phyloP scores from a whole-genome alignment of 2,113 vertebrate genomes.

The Acanthisitta chloris region DNA sequence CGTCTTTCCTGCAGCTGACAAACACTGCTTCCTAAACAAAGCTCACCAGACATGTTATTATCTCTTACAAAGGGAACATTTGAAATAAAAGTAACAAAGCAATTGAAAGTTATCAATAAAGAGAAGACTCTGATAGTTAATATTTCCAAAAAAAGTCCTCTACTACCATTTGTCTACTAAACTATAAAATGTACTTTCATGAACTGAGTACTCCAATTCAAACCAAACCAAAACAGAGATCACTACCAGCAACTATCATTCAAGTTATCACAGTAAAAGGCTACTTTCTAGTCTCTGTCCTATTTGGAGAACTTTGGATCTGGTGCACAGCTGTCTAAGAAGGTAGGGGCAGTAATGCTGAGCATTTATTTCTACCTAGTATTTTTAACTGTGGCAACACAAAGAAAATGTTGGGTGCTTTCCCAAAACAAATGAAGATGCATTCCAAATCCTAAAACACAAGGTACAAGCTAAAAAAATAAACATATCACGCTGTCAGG shows the following conservation, averaged over 20 bases:
- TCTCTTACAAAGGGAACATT: neutral
- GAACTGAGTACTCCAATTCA: neutral
- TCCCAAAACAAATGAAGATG: neutral
- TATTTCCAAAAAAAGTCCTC: neutral
- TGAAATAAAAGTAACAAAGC: neutral
- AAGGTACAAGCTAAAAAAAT: neutral
- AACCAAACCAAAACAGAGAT: neutral
- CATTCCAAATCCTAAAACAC: neutral
- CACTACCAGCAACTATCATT: neutral
- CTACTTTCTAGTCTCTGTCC: neutral
- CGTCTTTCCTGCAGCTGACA: neutral
- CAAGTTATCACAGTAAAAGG: neutral
- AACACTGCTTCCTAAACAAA: neutral
- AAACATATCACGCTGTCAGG: neutral
- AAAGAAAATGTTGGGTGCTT: neutral
- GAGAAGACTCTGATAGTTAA: neutral
- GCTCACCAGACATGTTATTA: neutral
- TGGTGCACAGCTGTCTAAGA: neutral
- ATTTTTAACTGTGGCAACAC: neutral
- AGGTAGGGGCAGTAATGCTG: rapidly evolving
- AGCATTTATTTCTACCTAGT: rapidly evolving
- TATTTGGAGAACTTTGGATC: neutral
- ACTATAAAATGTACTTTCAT: neutral
- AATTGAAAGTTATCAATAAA: neutral
- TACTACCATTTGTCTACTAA: neutral